Conservation (phyloP, 1,140 invertebrate genomes). For the Carposina sasakii region DNA sequence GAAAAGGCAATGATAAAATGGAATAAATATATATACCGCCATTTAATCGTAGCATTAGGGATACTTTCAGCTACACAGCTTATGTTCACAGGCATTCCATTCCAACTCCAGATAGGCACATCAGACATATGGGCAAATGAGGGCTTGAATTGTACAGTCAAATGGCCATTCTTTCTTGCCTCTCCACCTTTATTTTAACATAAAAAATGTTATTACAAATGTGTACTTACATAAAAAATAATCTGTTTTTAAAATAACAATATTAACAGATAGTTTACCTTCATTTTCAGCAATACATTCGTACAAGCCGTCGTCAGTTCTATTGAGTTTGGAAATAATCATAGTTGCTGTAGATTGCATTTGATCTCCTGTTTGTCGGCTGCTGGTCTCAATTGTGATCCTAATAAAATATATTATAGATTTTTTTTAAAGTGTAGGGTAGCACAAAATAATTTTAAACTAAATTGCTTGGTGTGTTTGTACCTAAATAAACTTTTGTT, state of each 20-base stretch:
- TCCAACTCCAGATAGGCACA: constrained; percentile 85
- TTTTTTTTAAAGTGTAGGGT: too few relatives aligned
- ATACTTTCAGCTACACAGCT: constrained; percentile 92
- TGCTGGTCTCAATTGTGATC: constrained; percentile 72
- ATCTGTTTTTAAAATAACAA: too few relatives aligned
- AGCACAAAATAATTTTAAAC: too few relatives aligned
- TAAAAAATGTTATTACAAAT: constrained; percentile 4
- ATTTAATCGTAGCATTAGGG: constrained; percentile 92
- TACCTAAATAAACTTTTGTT: too few relatives aligned
- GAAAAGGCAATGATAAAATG: not conserved
- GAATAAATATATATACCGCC: constrained; percentile 73
- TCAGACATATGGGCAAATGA: constrained; percentile 84
- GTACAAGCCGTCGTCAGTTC: constrained; percentile 90
- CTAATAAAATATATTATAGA: constrained; percentile 40
- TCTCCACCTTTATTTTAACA: constrained; percentile 69
- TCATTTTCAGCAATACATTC: constrained; percentile 88
- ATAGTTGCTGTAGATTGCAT: constrained; percentile 78
- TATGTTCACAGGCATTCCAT: constrained; percentile 84
- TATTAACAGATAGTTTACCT: too few relatives aligned
- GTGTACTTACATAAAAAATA: too few relatives aligned
- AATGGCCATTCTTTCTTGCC: constrained; percentile 83
- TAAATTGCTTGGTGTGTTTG: too few relatives aligned
- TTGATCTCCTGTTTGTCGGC: constrained; percentile 70
- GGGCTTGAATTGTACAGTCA: constrained; percentile 88
- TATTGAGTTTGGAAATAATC: constrained; percentile 75